A percentile compares a stretch with the other conserved stretches of the same genome.
phyloP scores from a whole-genome alignment of 2,797 vertebrate genomes.

The Nasua narica region DNA sequence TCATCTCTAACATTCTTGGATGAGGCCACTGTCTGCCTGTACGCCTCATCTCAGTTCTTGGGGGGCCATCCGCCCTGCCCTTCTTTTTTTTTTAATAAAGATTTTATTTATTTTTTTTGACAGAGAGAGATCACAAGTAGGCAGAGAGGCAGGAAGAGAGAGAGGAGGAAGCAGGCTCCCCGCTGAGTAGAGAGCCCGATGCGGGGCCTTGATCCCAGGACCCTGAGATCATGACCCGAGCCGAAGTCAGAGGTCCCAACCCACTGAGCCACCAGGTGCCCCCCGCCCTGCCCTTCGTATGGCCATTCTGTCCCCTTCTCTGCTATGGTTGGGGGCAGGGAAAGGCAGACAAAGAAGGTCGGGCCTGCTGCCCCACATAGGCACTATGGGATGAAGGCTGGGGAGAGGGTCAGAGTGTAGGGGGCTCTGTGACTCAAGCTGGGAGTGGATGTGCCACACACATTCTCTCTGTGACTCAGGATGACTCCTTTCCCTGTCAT shows the following conservation, averaged over 20 bases:
- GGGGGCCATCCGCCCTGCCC: neutral
- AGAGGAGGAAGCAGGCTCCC: too few species aligned
- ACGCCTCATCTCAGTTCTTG: too few species aligned
- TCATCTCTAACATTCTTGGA: neutral
- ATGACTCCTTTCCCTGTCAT: neutral
- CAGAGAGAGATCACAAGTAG: too few species aligned
- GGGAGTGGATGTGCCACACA: neutral
- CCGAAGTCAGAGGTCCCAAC: too few species aligned
- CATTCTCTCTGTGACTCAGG: conserved; percentile 27
- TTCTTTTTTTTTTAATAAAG: too few species aligned
- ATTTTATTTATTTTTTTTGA: too few species aligned
- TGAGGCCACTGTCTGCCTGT: neutral
- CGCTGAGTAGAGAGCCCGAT: too few species aligned
- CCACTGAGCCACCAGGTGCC: too few species aligned
- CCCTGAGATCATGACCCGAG: too few species aligned
- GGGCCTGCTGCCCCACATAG: neutral
- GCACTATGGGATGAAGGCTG: neutral
- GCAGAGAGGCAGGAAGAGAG: too few species aligned
- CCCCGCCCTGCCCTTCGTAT: neutral
- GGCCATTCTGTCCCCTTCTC: neutral
- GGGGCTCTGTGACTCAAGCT: neutral
- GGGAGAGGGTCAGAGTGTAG: neutral
- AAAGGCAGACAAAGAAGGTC: neutral
- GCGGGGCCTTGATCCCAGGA: too few species aligned
- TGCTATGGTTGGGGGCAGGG: fast-evolving